Percentiles rank a stretch among this genome's conserved stretches.
Evolutionary conservation across 2,113 vertebrate genomes (phyloP).

Genomic region (Lichenostomus cassidix): DNA sequence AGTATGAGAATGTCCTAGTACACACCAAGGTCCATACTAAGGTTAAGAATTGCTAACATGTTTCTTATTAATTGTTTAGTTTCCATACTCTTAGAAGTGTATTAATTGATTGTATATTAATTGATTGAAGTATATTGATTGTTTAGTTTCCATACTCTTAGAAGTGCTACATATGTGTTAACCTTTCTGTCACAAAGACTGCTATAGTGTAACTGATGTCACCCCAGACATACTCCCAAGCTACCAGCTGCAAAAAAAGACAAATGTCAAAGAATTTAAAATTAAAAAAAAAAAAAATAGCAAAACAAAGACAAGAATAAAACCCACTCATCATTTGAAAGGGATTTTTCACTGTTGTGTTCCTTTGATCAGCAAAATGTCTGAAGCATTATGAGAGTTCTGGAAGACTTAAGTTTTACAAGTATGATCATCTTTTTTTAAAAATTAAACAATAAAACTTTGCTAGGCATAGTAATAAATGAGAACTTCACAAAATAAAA

Average conservation of each 20-base stretch:
- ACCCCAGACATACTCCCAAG: background rate
- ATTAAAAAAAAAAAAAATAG: background rate
- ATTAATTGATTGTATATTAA: too few relatives aligned
- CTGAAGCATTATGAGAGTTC: background rate
- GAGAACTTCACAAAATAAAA: background rate
- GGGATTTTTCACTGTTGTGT: background rate
- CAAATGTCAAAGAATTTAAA: background rate
- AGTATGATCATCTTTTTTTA: background rate
- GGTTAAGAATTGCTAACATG: background rate
- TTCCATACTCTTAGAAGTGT: background rate
- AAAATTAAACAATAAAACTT: background rate
- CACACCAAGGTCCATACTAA: rapidly evolving
- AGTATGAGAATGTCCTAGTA: background rate
- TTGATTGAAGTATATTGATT: too few relatives aligned
- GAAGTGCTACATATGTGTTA: background rate
- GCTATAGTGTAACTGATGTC: background rate
- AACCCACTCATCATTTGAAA: background rate
- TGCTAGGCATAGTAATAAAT: background rate
- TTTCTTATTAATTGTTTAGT: background rate
- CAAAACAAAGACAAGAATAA: background rate
- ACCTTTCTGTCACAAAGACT: background rate
- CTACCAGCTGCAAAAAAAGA: background rate
- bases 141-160: background rate
- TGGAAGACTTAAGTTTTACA: background rate
- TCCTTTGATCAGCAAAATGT: background rate